These are phyloP conservation scores for Solen grandis DNA, from an alignment of 1,140 invertebrate species.

Conservation along the genomic window DNA sequence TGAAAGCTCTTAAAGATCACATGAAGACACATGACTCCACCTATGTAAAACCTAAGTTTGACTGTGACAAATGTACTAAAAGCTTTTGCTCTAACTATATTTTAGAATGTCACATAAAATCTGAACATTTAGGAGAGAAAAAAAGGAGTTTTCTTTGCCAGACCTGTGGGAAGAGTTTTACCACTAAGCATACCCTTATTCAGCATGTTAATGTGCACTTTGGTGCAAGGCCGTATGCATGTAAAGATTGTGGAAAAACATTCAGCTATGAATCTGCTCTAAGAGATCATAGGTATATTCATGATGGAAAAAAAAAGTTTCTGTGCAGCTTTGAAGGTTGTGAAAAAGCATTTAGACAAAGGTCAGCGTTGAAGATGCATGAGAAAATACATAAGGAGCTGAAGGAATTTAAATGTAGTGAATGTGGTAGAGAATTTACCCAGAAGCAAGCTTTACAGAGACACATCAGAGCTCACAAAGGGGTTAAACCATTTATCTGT, in stretches of 20 bases:
- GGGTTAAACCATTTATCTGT: slow-evolving; percentile 92
- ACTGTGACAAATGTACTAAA: slow-evolving; percentile 68
- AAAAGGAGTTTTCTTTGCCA: slow-evolving; percentile 68
- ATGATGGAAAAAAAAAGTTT: slow-evolving; percentile 67
- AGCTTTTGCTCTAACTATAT: slow-evolving; percentile 64
- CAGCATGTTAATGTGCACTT: slow-evolving; percentile 73
- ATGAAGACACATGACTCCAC: slow-evolving; percentile 62
- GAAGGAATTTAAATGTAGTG: slow-evolving; percentile 67
- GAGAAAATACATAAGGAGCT: slow-evolving; percentile 69
- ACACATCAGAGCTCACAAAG: slow-evolving; percentile 96
- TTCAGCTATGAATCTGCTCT: slow-evolving; percentile 72
- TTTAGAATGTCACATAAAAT: slow-evolving; percentile 65
- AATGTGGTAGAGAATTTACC: slow-evolving; percentile 75
- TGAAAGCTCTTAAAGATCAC: slow-evolving; percentile 65
- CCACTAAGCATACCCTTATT: slow-evolving; percentile 67
- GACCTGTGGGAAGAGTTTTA: slow-evolving; percentile 74
- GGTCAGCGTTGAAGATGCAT: slow-evolving; percentile 73
- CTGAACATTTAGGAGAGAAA: slow-evolving; percentile 67
- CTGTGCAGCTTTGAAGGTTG: slow-evolving; percentile 83
- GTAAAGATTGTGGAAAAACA: slow-evolving; percentile 70
- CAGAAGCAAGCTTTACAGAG: slow-evolving; percentile 73
- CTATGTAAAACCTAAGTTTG: slow-evolving; percentile 58
- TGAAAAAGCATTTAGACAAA: slow-evolving; percentile 84
- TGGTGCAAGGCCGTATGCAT: slow-evolving; percentile 69
- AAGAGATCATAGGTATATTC: slow-evolving; percentile 70